Conservation (phyloP, 2,113 vertebrate genomes). For the Hiodon alosoides region DNA sequence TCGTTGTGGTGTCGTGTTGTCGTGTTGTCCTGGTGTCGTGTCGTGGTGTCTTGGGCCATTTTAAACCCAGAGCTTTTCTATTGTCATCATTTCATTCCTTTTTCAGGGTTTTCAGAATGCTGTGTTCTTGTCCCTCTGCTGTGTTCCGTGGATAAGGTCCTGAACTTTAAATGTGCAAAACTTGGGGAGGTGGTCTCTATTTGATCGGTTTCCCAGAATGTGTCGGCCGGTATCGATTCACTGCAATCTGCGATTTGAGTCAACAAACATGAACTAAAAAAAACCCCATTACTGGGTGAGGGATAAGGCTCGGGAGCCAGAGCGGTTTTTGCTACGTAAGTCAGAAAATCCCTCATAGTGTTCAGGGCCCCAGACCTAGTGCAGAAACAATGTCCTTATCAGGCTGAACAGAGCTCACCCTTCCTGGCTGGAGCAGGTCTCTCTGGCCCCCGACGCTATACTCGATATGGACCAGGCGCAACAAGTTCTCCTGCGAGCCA, state of each 20-base stretch:
- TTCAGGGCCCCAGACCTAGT: conserved; percentile 24
- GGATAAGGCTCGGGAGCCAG: background rate
- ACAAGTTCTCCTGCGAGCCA: conserved; percentile 76
- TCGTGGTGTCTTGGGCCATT: no score
- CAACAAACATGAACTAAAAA: background rate
- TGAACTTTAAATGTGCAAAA: conserved; percentile 9
- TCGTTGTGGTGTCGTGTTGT: no score
- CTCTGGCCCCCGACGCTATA: conserved; percentile 80
- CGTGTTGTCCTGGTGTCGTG: no score
- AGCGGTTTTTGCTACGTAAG: background rate
- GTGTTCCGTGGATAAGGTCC: background rate
- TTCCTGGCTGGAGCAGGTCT: conserved; percentile 79
- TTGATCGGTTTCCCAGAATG: background rate
- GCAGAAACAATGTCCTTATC: conserved; percentile 59
- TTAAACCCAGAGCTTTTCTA: no score
- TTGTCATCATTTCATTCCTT: background rate
- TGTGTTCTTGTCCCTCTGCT: background rate
- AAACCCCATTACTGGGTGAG: background rate
- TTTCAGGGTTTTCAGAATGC: background rate
- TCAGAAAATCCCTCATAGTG: background rate
- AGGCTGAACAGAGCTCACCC: conserved; percentile 66
- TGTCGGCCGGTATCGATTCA: conserved; percentile 9
- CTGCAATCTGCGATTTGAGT: no score
- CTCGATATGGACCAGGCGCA: conserved; percentile 86
- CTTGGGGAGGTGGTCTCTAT: background rate